phyloP scores from a whole-genome alignment of 2,797 vertebrate genomes.

The Leptatherina wallacei region DNA sequence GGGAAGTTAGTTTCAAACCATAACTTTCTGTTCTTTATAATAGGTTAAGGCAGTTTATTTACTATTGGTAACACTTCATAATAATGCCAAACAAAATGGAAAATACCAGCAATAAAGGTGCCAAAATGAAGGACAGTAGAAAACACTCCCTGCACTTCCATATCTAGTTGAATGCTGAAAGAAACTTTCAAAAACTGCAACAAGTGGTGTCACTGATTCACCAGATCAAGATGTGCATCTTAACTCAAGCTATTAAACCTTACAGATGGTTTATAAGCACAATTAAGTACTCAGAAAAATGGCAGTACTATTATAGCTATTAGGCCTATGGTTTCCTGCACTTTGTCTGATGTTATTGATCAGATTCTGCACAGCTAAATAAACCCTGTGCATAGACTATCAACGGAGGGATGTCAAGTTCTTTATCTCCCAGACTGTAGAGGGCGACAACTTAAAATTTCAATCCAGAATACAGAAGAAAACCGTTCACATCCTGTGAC shows the following conservation, averaged over 20 bases:
- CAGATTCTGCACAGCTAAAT: too few species aligned
- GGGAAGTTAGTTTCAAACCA: background rate
- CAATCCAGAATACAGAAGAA: background rate
- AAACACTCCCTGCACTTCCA: too few species aligned
- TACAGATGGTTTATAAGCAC: too few species aligned
- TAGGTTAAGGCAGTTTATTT: background rate
- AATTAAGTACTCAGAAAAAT: too few species aligned
- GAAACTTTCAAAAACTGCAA: too few species aligned
- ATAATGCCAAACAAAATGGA: background rate
- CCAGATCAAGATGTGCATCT: too few species aligned
- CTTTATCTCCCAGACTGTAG: constrained; percentile 36
- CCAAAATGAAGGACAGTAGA: too few species aligned
- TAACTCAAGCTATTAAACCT: too few species aligned
- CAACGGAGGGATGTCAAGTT: background rate
- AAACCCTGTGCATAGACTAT: background rate
- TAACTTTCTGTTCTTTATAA: background rate
- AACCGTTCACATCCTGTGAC: background rate
- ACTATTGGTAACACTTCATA: background rate
- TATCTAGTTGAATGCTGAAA: too few species aligned
- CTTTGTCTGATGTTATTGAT: background rate
- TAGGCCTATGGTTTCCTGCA: too few species aligned
- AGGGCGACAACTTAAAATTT: constrained; percentile 29
- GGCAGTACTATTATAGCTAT: too few species aligned
- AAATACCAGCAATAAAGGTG: background rate
- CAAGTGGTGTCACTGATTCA: too few species aligned